These are phyloP conservation scores for Notospermus geniculatus DNA, from an alignment of 1,140 invertebrate species.

Conservation along the genomic window DNA sequence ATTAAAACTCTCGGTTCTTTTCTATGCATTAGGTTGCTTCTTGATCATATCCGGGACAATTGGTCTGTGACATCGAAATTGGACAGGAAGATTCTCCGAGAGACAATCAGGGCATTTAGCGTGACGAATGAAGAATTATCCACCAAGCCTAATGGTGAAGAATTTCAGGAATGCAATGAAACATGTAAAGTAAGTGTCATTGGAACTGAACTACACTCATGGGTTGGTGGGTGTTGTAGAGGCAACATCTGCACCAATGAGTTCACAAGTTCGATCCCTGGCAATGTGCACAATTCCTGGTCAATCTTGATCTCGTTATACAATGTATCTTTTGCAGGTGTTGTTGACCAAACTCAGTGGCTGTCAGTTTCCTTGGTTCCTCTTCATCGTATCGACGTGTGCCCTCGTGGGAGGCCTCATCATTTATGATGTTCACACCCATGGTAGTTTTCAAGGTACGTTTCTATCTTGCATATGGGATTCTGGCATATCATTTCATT, in stretches of 20 bases:
- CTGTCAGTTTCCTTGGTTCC: conserved; percentile 35
- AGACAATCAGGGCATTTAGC: conserved; percentile 46
- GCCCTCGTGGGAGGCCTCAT: conserved; percentile 30
- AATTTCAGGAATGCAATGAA: conserved; percentile 17
- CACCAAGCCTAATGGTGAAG: conserved; percentile 18
- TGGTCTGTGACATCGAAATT: conserved; percentile 35
- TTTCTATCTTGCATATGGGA: too few species aligned
- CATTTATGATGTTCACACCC: conserved; percentile 37
- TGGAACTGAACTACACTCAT: too few species aligned
- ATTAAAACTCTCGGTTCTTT: background rate
- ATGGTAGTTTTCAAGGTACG: conserved; percentile 33
- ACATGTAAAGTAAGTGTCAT: conserved; percentile 23
- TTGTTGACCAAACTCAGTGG: conserved; percentile 30
- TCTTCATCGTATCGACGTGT: conserved; percentile 31
- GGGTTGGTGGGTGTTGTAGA: too few species aligned
- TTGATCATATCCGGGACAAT: conserved; percentile 45
- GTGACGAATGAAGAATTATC: conserved; percentile 51
- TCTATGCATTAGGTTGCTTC: conserved; percentile 34
- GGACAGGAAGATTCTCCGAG: conserved; percentile 38
- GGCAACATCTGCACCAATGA: too few species aligned
- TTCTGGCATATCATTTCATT: too few species aligned
- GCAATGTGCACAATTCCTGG: background rate
- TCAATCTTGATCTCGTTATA: background rate
- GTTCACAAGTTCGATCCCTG: conserved; percentile 17
- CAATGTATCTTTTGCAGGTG: conserved; percentile 30